These are phyloP conservation scores for Epizoanthus rinbou DNA, from an alignment of 92 coral and sea anemone genomes.

Conservation along the genomic window DNA sequence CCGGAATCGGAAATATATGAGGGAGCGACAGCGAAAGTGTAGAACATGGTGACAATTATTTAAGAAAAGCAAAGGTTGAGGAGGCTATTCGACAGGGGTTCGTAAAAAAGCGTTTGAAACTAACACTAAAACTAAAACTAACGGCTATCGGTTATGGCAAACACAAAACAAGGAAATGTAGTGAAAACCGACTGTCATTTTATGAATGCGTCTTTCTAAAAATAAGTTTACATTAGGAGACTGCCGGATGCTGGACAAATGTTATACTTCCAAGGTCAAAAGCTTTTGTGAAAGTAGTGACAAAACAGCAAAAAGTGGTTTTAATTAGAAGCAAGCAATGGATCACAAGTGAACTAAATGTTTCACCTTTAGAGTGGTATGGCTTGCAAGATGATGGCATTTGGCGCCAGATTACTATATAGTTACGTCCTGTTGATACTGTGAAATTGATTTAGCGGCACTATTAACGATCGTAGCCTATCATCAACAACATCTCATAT, in stretches of 20 bases:
- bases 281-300: too few relatives aligned
- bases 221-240: too few relatives aligned
- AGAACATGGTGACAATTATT: background rate
- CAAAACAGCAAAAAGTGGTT: too few relatives aligned
- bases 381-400: background rate
- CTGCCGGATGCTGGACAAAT: too few relatives aligned
- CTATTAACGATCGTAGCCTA: background rate
- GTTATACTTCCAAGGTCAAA: too few relatives aligned
- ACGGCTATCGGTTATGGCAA: background rate
- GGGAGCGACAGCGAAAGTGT: background rate
- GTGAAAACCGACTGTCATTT: background rate
- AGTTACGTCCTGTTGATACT: background rate
- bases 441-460: conserved; percentile 7
- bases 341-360: too few relatives aligned
- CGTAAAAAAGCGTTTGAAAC: background rate
- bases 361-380: background rate
- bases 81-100: background rate
- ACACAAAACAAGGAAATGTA: conserved; percentile 15
- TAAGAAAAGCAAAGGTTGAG: background rate
- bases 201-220: background rate
- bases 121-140: too few relatives aligned
- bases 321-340: too few relatives aligned
- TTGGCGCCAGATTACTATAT: conserved; percentile 16
- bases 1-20: conserved; percentile 8
- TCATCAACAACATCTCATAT: background rate